Evolutionary conservation across 2,113 vertebrate species (phyloP), one percentile per base, ranked within the genome.

Genomic region (Notothenia coriiceps): DNA sequence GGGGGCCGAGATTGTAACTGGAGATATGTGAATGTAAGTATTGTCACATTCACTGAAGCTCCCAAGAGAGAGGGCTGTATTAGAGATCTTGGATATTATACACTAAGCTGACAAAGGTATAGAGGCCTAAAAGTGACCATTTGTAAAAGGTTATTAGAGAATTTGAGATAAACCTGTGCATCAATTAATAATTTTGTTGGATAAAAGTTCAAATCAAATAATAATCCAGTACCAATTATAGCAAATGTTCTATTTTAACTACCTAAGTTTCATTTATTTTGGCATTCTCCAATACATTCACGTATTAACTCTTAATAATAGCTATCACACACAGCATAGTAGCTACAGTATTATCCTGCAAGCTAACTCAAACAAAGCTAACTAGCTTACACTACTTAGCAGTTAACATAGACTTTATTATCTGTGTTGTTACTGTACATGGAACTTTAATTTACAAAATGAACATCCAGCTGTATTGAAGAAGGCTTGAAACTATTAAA

Each of bases 1-100:
- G 73, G 57, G 35, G 70, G 75, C 85, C 12, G 86, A 92, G 90
- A 94, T 90, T 91, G 88, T 90, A 93, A 92, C 89, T 51, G 82
- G 87, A 90, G 87, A 89, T 80, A 90, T 91, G 85, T 79, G 79
- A 80, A 83, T 85, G 82, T 82, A 81, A 87, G 81, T 86, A 84
- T 90, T 93, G 93, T 81, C 74, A 88, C 60, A 57, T 86, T 84
- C 73, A n/a, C 68, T 76, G 64, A 51, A 57, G 71, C 85, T 86
- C 82, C 64, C 68, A 18, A 52, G 75, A 76, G 69, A 74, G 20
- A 63, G n/a, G 52, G 40, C 64, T 80, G 20, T 33, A 2, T 49
- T 10, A 20, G 46, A 82, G 54, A 75, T 68, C 44, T 68, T 67
- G 52, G 50, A 54, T 70, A 61, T 79, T 60, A 79, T 51, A 40